Percentiles rank a stretch among this genome's conserved stretches.
phyloP scores from a whole-genome alignment of 2,797 vertebrate genomes.

The Lemur catta region DNA sequence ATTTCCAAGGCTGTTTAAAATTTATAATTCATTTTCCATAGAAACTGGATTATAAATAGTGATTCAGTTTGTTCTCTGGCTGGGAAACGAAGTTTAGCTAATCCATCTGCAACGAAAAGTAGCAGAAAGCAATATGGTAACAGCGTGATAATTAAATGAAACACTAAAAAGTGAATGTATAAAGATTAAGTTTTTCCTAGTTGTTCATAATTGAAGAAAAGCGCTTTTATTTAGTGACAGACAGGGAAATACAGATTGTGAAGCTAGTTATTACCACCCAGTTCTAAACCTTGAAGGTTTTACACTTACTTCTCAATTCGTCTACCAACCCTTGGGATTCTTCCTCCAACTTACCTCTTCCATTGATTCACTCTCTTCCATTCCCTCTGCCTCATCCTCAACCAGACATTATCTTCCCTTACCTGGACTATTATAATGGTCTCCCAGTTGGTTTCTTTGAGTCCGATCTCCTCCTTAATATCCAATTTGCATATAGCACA shows the following conservation, averaged over 20 bases:
- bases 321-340: neutral
- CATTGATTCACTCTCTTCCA: neutral
- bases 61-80: constrained; percentile 70
- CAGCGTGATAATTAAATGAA: constrained; percentile 53
- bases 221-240: neutral
- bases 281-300: neutral
- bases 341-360: neutral
- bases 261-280: neutral
- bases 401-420: neutral
- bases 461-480: neutral
- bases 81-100: constrained; percentile 60
- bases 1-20: constrained; percentile 67
- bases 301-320: neutral
- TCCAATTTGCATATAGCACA: neutral
- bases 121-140: constrained; percentile 64
- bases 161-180: constrained; percentile 33
- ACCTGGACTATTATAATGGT: neutral
- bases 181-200: neutral
- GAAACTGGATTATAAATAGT: constrained; percentile 78
- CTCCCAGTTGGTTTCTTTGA: neutral
- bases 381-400: neutral
- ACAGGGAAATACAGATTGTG: neutral
- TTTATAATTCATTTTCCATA: constrained; percentile 76
- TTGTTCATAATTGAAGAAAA: constrained; percentile 10
- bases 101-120: constrained; percentile 72